These are phyloP conservation scores for Mobula hypostoma DNA, from an alignment of 2,113 vertebrate species.

Conservation along the genomic window DNA sequence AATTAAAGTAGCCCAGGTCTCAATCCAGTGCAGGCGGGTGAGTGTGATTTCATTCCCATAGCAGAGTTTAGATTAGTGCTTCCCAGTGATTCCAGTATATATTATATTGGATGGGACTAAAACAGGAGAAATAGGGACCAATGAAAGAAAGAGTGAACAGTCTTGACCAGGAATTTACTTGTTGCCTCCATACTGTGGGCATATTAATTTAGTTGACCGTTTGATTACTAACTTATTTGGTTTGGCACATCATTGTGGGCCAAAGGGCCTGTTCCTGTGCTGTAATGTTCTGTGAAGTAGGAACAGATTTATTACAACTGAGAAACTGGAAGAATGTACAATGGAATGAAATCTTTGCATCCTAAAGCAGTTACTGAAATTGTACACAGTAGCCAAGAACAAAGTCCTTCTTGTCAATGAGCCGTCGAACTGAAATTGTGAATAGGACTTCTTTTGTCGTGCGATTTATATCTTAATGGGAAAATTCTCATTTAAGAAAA, in stretches of 20 bases:
- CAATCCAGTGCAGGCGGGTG: not conserved
- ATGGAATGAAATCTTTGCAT: not conserved
- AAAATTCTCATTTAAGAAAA: not conserved
- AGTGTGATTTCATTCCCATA: not conserved
- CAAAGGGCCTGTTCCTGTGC: too few species aligned
- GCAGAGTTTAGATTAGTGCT: not conserved
- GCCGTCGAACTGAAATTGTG: not conserved
- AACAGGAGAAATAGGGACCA: not conserved
- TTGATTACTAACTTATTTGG: too few species aligned
- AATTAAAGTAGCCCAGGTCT: not conserved
- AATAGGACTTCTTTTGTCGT: not conserved
- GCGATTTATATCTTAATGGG: slow-evolving; percentile 23
- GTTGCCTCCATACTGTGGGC: too few species aligned
- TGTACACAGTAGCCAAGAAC: not conserved
- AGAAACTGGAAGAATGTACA: not conserved
- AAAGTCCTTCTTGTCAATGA: not conserved
- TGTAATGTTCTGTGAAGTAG: not conserved
- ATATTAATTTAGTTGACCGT: too few species aligned
- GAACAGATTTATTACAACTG: not conserved
- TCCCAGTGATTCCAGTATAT: not conserved
- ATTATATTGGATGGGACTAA: not conserved
- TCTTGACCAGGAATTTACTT: not conserved
- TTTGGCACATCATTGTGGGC: too few species aligned
- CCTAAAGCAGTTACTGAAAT: not conserved
- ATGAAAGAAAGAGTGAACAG: not conserved